A percentile compares a stretch with the other conserved stretches of the same genome.
phyloP scores from a whole-genome alignment of 2,797 vertebrate genomes.

The Pseudotriccus pelzelni region DNA sequence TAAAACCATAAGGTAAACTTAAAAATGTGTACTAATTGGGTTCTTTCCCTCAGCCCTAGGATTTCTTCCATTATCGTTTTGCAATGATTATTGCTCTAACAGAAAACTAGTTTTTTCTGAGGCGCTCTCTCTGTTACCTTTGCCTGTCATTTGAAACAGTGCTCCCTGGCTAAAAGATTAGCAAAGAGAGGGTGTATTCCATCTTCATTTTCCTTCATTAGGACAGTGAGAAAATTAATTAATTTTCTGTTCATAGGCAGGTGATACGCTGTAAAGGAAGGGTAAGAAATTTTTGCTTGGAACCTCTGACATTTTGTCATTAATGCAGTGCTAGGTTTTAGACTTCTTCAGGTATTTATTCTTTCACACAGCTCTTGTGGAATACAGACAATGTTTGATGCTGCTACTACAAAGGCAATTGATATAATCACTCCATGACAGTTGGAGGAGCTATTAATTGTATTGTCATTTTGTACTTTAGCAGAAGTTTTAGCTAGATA shows the following conservation, averaged over 20 bases:
- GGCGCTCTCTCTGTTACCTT: background rate
- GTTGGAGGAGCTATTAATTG: background rate
- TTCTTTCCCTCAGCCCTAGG: too few species aligned
- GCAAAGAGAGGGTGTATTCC: background rate
- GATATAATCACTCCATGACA: background rate
- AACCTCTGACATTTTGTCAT: background rate
- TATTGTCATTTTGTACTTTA: background rate
- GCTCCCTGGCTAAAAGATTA: background rate
- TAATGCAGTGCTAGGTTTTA: background rate
- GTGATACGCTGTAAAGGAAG: background rate
- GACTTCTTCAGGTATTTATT: background rate
- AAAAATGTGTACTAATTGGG: background rate
- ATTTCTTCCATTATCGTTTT: background rate
- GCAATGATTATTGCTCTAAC: background rate
- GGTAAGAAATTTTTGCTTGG: background rate
- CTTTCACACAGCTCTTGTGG: background rate
- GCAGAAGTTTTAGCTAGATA: background rate
- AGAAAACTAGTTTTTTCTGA: background rate
- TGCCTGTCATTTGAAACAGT: background rate
- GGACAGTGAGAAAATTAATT: background rate
- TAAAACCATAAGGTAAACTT: background rate
- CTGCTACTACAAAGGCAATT: background rate
- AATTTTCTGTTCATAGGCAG: background rate
- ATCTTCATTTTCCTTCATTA: background rate
- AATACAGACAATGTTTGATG: background rate